These are phyloP conservation scores for Neotragus moschatus DNA, from an alignment of 2,113 vertebrate species.

Conservation along the genomic window DNA sequence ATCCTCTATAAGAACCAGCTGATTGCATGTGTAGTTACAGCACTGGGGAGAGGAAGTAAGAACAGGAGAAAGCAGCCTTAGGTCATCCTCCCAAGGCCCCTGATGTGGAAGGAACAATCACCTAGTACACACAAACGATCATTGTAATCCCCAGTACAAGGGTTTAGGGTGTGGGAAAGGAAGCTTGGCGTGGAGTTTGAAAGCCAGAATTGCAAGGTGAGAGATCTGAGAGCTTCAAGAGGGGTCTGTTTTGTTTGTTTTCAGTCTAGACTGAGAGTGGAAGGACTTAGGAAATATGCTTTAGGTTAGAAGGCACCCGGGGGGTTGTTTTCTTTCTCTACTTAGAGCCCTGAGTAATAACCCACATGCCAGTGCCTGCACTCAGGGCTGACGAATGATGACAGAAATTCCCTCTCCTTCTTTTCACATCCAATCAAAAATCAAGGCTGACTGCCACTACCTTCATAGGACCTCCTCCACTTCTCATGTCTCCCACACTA, in stretches of 20 bases:
- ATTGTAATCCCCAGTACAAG: slow-evolving; percentile 1
- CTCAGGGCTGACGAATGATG: background rate
- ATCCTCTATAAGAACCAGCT: background rate
- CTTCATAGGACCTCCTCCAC: background rate
- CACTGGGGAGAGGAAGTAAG: background rate
- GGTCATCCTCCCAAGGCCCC: background rate
- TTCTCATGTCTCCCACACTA: background rate
- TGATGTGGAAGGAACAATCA: slow-evolving; percentile 29
- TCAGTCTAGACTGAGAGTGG: slow-evolving; percentile 69
- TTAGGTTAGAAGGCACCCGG: slow-evolving; percentile 51
- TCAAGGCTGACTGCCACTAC: background rate
- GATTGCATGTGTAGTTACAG: background rate
- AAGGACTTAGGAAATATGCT: slow-evolving; percentile 60
- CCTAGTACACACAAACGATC: slow-evolving; percentile 10
- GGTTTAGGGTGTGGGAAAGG: slow-evolving; percentile 55
- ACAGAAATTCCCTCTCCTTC: background rate
- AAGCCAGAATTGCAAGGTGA: slow-evolving; percentile 65
- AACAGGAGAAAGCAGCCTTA: background rate
- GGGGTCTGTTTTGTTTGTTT: slow-evolving; percentile 68
- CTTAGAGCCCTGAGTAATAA: slow-evolving; percentile 16
- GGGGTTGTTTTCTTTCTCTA: slow-evolving; percentile 43
- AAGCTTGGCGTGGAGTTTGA: slow-evolving; percentile 38
- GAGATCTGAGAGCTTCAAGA: slow-evolving; percentile 63
- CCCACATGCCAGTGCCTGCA: background rate
- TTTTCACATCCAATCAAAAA: background rate